phyloP scores from a whole-genome alignment of 2,113 vertebrate genomes.

The Tretioscincus oriximinensis region DNA sequence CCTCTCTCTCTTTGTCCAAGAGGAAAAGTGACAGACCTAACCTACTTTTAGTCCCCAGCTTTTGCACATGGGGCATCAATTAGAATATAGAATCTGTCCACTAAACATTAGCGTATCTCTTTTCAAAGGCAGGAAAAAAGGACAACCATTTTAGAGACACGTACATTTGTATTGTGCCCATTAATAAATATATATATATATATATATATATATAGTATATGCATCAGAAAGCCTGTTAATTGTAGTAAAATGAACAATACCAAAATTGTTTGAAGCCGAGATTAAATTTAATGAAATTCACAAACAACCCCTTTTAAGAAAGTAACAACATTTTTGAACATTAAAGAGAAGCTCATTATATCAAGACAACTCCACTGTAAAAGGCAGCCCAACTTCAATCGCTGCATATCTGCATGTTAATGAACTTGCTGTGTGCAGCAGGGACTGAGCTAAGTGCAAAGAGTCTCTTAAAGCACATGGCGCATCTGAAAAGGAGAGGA shows the following conservation, averaged over 20 bases:
- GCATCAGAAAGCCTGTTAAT: constrained; percentile 74
- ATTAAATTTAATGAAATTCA: constrained; percentile 84
- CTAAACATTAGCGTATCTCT: constrained; percentile 67
- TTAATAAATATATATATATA: constrained; percentile 40
- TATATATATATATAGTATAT: constrained; percentile 61
- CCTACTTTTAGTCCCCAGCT: constrained; percentile 61
- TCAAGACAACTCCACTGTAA: constrained; percentile 78
- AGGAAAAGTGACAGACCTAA: constrained; percentile 51
- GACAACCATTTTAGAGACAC: constrained; percentile 51
- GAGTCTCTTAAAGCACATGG: constrained; percentile 67
- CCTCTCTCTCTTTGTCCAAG: constrained; percentile 26
- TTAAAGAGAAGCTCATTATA: constrained; percentile 84
- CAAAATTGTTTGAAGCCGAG: constrained; percentile 78
- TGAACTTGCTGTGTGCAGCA: constrained; percentile 76
- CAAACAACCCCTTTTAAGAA: constrained; percentile 81
- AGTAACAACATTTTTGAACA: constrained; percentile 83
- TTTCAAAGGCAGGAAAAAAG: constrained; percentile 58
- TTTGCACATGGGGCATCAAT: constrained; percentile 62
- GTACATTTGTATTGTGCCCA: constrained; percentile 63
- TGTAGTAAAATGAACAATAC: constrained; percentile 79
- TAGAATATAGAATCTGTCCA: constrained; percentile 63
- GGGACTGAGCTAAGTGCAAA: constrained; percentile 61
- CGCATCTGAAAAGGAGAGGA: constrained; percentile 47
- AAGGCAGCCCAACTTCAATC: constrained; percentile 80
- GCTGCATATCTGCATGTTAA: constrained; percentile 82